A percentile compares a stretch with the other conserved stretches of the same genome.
These are phyloP conservation scores for Macheiramphus alcinus DNA, from an alignment of 2,113 vertebrate species.

Conservation along the genomic window DNA sequence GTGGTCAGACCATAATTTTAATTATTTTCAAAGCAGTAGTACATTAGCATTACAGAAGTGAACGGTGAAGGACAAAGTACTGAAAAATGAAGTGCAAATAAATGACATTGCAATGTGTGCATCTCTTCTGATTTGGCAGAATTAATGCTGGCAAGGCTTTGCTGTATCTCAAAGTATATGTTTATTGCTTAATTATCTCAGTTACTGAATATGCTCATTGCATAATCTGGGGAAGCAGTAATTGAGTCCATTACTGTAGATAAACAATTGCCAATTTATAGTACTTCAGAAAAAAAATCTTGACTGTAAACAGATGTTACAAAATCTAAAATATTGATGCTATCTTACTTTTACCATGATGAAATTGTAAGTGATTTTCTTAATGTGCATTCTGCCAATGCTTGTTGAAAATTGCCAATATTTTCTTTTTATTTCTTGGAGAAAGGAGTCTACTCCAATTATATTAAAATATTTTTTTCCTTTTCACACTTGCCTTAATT, in stretches of 20 bases:
- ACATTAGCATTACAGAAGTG: background rate
- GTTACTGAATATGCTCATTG: conserved; percentile 42
- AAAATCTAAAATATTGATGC: conserved; percentile 2
- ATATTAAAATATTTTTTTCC: background rate
- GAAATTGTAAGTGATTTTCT: background rate
- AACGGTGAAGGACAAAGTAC: background rate
- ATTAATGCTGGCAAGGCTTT: conserved; percentile 39
- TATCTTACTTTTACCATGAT: conserved; percentile 4
- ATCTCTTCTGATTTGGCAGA: conserved; percentile 14
- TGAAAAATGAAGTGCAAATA: background rate
- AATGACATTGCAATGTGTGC: background rate
- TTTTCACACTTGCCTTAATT: background rate
- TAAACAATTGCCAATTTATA: conserved; percentile 59
- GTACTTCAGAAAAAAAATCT: conserved; percentile 27
- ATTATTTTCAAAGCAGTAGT: background rate
- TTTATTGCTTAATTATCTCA: conserved; percentile 56
- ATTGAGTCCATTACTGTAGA: conserved; percentile 50
- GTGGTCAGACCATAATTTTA: background rate
- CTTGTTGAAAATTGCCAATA: background rate
- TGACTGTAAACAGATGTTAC: conserved; percentile 48
- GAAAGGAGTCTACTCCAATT: background rate
- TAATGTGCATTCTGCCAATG: background rate
- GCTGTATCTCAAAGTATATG: conserved; percentile 35
- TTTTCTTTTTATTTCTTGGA: background rate
- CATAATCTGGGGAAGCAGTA: conserved; percentile 33